Conservation (phyloP, 2,888 invertebrate genomes). For the Germaria angustata region DNA sequence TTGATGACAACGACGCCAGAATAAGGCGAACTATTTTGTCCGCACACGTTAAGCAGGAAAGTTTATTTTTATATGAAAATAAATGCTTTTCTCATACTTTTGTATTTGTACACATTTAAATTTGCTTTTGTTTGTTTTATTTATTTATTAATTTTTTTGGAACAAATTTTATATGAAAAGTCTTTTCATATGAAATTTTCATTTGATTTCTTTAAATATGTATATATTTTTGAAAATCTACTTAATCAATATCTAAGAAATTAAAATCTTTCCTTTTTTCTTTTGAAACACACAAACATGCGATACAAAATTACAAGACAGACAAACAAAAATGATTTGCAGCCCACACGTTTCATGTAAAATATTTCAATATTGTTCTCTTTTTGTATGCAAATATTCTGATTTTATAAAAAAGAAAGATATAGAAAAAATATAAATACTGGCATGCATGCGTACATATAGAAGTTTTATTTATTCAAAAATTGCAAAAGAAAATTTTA, state of each 20-base stretch:
- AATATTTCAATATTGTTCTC: constrained; percentile 48
- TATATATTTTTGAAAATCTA: constrained; percentile 14
- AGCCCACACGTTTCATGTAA: constrained; percentile 53
- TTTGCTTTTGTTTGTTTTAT: too few relatives aligned
- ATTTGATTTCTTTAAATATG: not conserved
- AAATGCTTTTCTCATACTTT: constrained; percentile 55
- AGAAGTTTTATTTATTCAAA: constrained; percentile 2
- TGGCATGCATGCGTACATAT: not conserved
- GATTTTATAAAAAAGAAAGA: not conserved
- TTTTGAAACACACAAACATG: not conserved
- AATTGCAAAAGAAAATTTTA: constrained; percentile 24
- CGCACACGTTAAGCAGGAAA: not conserved
- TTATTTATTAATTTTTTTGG: constrained; percentile 2
- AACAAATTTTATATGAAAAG: constrained; percentile 54
- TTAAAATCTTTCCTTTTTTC: not conserved
- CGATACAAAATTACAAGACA: constrained; percentile 17
- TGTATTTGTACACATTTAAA: too few relatives aligned
- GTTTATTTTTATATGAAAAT: constrained; percentile 21
- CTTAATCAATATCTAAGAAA: constrained; percentile 1
- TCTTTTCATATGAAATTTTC: constrained; percentile 14
- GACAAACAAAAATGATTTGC: constrained; percentile 18
- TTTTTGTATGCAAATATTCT: not conserved
- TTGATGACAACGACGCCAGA: too few relatives aligned
- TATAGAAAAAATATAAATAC: not conserved
- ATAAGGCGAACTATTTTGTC: not conserved